Evolutionary conservation across 2,797 vertebrate genomes (phyloP), one percentile per base, ranked within the genome.

Genomic region (Moxostoma hubbsi): DNA sequence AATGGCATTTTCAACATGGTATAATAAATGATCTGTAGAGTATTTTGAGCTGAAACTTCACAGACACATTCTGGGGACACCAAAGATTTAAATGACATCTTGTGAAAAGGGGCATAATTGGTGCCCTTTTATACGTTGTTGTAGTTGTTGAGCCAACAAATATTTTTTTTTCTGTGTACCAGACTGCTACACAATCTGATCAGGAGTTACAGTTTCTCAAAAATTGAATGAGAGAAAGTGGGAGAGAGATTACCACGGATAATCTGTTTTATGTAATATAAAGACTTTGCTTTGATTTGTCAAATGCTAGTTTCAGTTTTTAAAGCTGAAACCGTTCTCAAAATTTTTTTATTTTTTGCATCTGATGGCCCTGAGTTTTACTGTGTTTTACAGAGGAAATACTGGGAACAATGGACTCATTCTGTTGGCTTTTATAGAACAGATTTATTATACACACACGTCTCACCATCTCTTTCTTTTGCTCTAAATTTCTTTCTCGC

Each of bases 181-280:
- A 3, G 12, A 51, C 69, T 50, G 11, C 64, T 58, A 45, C 51
- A 73, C 11, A 55, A 51, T 61, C 24, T 58, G 15, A 75, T 61
- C 46, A 77, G 55, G 53, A 65, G 73, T 58, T 57, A 49, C 66
- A 76, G 63, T 73, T 73, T 75, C 6, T 53, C 73, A 72, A 72
- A 79, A 78, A 61, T 73, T 18, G 79, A 61, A 2, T 72, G 61
- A 66, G 49, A 80, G 80, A 64, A 80, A 59, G 63, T 75, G 50
- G 15, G 45, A 58, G 75, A 68, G 70, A 63, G 49, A 61, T 57
- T 47, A 78, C 49, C 5, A 0, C 47, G 43, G 46, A 1, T 75
- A 75, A 75, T 36, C 73, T 75, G 73, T 46, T 77, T 76, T 70
- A 70, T 62, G 15, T 70, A 77, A 70, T 61, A 70, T 62, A 1